Evolutionary conservation across 2,888 invertebrate genomes (phyloP), one percentile per base, ranked within the genome.

Genomic region (Ichneumoninae sp.): DNA sequence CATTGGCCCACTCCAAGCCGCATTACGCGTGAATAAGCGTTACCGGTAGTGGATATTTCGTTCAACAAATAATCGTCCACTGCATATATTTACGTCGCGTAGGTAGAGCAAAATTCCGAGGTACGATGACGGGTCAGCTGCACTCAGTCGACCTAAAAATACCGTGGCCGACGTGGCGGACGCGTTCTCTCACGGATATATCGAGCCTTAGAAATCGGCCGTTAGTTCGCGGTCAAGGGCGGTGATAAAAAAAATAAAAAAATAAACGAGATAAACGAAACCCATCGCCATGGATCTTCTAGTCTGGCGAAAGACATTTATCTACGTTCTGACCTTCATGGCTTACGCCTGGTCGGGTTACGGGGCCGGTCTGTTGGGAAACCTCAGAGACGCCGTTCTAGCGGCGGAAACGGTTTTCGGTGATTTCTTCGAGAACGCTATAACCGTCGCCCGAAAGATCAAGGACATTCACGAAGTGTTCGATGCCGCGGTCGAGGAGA

Each of bases 401-500:
- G 95, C 97, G 0, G 97, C 97, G 8, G 97, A 97, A 94, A 95
- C 96, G n/a, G 95, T 97, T 57, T 97, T 98, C 92, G 96, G 97
- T 13, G 97, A 97, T 92, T 95, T 97, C 88, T 95, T 97, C 88
- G 95, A 95, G 87, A 97, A 97, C 94, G 95, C 96, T 22, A 95
- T 97, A 83, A 96, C 96, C 26, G 95, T 97, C 7, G 97, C 96
- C 8, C 96, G 95, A 89, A 97, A 96, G 91, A 96, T 98, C 89
- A 96, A 95, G 89, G 96, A 96, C 16, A 95, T 97, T 71, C 96
- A 97, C 90, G 97, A 98, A 89, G 96, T 98, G 5, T 96, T 98
- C 89, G 97, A 97, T 94, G 97, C 97, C 3, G 97, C 98, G 19
- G 96, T 97, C 1, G 97, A 98, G 89, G 98, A 98, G 92, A 95